Evolutionary conservation across 1,140 invertebrate genomes (phyloP).

Genomic region (Steinernema khuongi): DNA sequence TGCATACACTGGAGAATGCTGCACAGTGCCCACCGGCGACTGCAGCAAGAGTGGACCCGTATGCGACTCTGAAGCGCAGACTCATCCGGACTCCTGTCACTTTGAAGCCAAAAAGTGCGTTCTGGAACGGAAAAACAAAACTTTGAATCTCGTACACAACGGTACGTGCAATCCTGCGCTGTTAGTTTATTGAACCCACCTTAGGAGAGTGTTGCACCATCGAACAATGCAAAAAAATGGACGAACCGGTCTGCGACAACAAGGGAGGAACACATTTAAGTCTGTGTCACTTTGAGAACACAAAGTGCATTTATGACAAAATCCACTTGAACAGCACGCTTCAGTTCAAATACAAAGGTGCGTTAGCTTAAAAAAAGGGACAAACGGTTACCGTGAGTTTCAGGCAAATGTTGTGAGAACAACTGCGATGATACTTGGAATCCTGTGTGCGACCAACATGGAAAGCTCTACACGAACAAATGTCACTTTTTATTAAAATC

Average conservation of each 20-base stretch:
- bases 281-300: conserved; percentile 33
- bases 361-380: neutral
- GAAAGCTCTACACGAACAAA: conserved; percentile 26
- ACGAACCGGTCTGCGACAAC: conserved; percentile 30
- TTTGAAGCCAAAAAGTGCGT: conserved; percentile 29
- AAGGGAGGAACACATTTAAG: conserved; percentile 29
- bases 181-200: neutral
- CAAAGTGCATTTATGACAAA: conserved; percentile 34
- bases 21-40: conserved; percentile 21
- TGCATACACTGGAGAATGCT: conserved; percentile 31
- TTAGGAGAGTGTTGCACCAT: conserved; percentile 32
- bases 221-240: conserved; percentile 24
- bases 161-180: conserved; percentile 19
- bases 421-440: conserved; percentile 22
- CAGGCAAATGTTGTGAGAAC: conserved; percentile 28
- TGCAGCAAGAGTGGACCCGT: conserved; percentile 26
- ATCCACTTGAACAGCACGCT: conserved; percentile 26
- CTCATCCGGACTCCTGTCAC: conserved; percentile 22
- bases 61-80: conserved; percentile 31
- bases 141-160: conserved; percentile 25
- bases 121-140: conserved; percentile 18
- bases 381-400: neutral
- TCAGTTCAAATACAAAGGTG: conserved; percentile 29
- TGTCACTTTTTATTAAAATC: conserved; percentile 28
- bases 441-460: conserved; percentile 33